Percentiles rank a stretch among this genome's conserved stretches.
Evolutionary conservation across 1,140 invertebrate genomes (phyloP).

Genomic region (Drosophila cardini): DNA sequence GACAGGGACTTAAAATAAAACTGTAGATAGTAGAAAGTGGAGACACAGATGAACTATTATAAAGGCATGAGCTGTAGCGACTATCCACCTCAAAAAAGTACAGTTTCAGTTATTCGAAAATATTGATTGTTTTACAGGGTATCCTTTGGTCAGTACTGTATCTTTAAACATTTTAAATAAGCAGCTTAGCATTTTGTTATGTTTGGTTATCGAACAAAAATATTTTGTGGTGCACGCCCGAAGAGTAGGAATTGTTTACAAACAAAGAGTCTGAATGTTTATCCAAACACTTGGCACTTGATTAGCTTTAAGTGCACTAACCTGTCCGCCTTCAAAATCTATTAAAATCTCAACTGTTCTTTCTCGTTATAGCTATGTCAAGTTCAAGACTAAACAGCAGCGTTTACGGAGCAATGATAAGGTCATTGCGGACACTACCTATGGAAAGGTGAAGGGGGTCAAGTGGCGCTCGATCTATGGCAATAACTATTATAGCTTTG

Average conservation of each 20-base stretch:
- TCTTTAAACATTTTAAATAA: conserved; percentile 19
- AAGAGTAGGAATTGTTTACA: conserved; percentile 52
- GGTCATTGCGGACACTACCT: conserved; percentile 71
- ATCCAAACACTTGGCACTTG: conserved; percentile 33
- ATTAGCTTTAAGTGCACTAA: conserved; percentile 44
- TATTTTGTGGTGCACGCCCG: conserved; percentile 7
- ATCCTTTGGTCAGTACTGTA: conserved; percentile 1
- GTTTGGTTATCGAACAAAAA: conserved; percentile 43
- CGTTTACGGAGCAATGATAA: conserved; percentile 79
- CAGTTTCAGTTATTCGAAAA: too few relatives aligned
- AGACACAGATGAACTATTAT: too few relatives aligned
- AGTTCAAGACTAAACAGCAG: conserved; percentile 82
- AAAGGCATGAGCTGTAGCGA: neutral
- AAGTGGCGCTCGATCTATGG: conserved; percentile 78
- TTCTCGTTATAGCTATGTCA: conserved; percentile 70
- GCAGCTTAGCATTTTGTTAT: conserved; percentile 33
- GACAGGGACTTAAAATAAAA: too few relatives aligned
- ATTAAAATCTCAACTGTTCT: conserved; percentile 6
- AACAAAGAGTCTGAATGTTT: conserved; percentile 33
- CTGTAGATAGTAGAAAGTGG: too few relatives aligned
- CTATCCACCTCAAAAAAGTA: too few relatives aligned
- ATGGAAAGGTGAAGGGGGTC: conserved; percentile 78
- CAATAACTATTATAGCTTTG: conserved; percentile 84
- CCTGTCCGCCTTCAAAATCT: conserved; percentile 17
- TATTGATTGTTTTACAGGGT: conserved; percentile 24